phyloP scores from a whole-genome alignment of 2,888 invertebrate species.

The Yponomeuta evonymella region DNA sequence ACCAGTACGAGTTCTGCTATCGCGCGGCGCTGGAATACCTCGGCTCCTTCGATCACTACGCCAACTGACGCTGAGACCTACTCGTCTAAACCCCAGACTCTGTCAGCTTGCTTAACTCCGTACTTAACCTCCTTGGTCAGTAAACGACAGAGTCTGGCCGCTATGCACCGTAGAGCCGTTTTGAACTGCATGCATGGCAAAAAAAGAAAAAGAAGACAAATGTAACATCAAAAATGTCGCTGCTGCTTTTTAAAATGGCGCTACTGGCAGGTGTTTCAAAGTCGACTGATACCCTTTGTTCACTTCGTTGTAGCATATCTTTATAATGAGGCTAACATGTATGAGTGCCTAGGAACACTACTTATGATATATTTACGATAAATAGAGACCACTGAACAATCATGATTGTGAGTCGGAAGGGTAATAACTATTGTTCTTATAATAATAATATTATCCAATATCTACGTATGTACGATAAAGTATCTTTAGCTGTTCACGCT shows the following conservation, averaged over 20 bases:
- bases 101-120: constrained; percentile 29
- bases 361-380: constrained; percentile 70
- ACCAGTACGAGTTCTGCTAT: constrained; percentile 99
- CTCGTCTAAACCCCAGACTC: constrained; percentile 53
- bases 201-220: not conserved
- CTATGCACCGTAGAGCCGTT: not conserved
- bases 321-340: constrained; percentile 56
- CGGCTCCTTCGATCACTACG: constrained; percentile 97
- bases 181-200: not conserved
- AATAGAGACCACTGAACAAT: constrained; percentile 63
- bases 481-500: constrained; percentile 48
- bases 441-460: constrained; percentile 49
- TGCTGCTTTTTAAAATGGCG: not conserved
- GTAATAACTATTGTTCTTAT: constrained; percentile 45
- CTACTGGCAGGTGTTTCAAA: not conserved
- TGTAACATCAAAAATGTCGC: not conserved
- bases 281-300: constrained; percentile 48
- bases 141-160: no score
- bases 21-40: constrained; percentile 98
- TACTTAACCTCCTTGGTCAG: constrained; percentile 37
- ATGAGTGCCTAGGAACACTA: constrained; percentile 71
- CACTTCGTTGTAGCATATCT: constrained; percentile 31
- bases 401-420: constrained; percentile 72
- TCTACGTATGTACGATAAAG: constrained; percentile 44
- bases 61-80: constrained; percentile 82